Base-by-base conservation (phyloP, 2,888 invertebrate genomes). In the Apoda limacodes region DNA sequence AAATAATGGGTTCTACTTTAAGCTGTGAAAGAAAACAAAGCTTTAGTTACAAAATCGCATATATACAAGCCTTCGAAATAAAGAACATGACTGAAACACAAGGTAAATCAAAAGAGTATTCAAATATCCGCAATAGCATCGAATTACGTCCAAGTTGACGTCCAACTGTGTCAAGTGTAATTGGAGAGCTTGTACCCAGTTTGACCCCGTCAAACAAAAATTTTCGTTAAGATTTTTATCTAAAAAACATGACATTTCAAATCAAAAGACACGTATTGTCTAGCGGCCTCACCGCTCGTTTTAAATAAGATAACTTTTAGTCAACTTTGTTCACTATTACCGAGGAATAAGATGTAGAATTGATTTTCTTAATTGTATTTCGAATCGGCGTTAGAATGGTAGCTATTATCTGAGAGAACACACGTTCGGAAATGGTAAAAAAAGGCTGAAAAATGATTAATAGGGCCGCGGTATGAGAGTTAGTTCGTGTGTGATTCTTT, bases 391-490 rank as follows among this genome's bases (percentile, higher is more conserved):
- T 52, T 42, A 54, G 52, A 52, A 51, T 55, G 68, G 78, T 76
- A 78, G 78, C 74, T 55, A 71, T 74, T 72, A 74, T 63, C 59
- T 36, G 60, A 67, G 62, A 71, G 71, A 72, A 72, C 72, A 75
- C 57, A 68, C 61, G 70, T 74, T 71, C 62, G 64, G 66, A 68
- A 72, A 68, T 67, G 50, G 64, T 68, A 68, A 75, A 76, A 76
- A 75, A 70, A 69, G 53, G 52, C 63, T 65, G 66, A 71, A 74
- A 74, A 70, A 76, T 76, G 78, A 80, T 80, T 76, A 75, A 80
- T 80, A 76, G 74, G 72, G 52, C 65, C 58, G 63, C 64, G 66
- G 60, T 55, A 55, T 52, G 57, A 58, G 70, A 57, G 59, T 51
- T 52, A 52, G 56, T 49, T 56, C 59, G 69, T 69, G 66, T 76